phyloP scores from a whole-genome alignment of 2,888 invertebrate species.

The Phaedon cochleariae region DNA sequence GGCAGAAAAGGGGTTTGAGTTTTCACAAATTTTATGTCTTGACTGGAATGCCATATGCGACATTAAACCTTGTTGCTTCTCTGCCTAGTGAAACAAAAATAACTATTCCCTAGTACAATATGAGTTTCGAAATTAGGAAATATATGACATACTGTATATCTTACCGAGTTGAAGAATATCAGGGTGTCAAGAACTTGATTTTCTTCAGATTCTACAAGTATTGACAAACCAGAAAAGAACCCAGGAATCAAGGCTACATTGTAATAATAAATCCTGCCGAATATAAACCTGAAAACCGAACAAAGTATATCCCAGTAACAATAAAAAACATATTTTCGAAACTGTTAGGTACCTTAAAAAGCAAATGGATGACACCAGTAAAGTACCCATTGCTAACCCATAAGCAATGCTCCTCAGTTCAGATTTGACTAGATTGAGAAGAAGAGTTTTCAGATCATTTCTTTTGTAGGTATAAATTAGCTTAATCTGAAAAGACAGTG shows the following conservation, averaged over 20 bases:
- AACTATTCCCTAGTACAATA: no score
- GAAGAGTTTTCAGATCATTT: slow-evolving; percentile 54
- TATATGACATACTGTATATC: no score
- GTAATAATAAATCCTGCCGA: slow-evolving; percentile 43
- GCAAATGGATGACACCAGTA: slow-evolving; percentile 66
- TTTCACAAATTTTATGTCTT: no score
- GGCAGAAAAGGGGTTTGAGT: no score
- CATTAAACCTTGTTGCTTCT: no score
- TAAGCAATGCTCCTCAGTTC: slow-evolving; percentile 66
- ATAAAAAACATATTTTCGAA: not conserved
- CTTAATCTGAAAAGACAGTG: slow-evolving; percentile 64
- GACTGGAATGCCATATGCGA: no score
- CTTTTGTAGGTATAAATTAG: slow-evolving; percentile 66
- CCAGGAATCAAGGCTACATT: slow-evolving; percentile 43
- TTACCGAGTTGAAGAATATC: slow-evolving; percentile 51
- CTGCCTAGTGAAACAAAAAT: no score
- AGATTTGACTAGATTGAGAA: slow-evolving; percentile 36
- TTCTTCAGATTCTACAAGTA: slow-evolving; percentile 49
- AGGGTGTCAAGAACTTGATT: slow-evolving; percentile 48
- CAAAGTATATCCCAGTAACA: no score
- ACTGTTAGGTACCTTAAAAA: slow-evolving; percentile 62
- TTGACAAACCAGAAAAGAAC: slow-evolving; percentile 44
- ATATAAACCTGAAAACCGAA: slow-evolving; percentile 41
- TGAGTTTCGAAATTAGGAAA: no score
- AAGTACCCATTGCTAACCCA: slow-evolving; percentile 63